Evolutionary conservation across 1,140 invertebrate genomes (phyloP).

Genomic region (Nautilus pompilius): DNA sequence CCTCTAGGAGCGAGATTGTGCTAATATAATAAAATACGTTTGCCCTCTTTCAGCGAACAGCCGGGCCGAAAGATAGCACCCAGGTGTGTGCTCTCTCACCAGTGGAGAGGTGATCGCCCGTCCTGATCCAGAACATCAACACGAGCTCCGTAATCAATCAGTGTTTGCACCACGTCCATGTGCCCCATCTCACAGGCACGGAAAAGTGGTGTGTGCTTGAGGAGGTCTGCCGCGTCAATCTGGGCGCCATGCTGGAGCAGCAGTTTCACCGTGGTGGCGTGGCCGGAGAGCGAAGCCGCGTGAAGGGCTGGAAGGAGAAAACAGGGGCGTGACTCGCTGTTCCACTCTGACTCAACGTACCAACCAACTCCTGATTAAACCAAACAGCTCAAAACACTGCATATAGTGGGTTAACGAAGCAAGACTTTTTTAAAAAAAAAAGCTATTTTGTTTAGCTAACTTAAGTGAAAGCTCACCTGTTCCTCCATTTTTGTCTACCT

Average conservation of each 20-base stretch:
- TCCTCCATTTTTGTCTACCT: constrained; percentile 53
- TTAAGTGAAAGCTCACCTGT: constrained; percentile 46
- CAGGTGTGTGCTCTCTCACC: too few species aligned
- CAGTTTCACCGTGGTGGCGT: constrained; percentile 48
- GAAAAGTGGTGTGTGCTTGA: constrained; percentile 54
- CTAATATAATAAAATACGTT: too few species aligned
- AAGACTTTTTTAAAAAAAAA: too few species aligned
- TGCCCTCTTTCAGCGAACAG: too few species aligned
- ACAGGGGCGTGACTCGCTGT: too few species aligned
- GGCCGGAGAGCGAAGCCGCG: constrained; percentile 51
- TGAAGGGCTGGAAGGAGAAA: constrained; percentile 47
- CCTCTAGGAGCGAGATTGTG: too few species aligned
- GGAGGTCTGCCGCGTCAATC: constrained; percentile 47
- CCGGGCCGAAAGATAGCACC: too few species aligned
- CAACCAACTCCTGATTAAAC: too few species aligned
- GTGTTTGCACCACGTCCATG: constrained; percentile 49
- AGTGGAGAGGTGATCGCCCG: constrained; percentile 55
- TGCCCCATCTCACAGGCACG: constrained; percentile 56
- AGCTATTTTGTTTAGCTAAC: too few species aligned
- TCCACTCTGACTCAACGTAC: too few species aligned
- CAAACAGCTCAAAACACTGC: too few species aligned
- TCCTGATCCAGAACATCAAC: constrained; percentile 50
- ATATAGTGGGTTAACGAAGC: too few species aligned
- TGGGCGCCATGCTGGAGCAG: constrained; percentile 45
- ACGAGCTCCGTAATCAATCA: constrained; percentile 51